Evolutionary conservation across 2,113 vertebrate genomes (phyloP).

Genomic region (Canis aureus): DNA sequence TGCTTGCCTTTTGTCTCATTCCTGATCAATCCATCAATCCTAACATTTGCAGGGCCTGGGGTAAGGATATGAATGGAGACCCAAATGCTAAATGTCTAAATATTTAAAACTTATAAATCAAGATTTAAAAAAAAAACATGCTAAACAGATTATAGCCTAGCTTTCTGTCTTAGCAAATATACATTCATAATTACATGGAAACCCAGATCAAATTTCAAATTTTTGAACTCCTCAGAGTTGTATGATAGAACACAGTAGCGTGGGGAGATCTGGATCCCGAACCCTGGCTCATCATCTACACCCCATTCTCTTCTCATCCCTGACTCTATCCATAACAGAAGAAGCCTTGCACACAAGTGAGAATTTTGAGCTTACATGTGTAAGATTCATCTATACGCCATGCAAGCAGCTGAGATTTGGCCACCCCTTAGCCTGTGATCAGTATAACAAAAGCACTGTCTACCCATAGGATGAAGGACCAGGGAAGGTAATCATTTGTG

Average conservation of each 20-base stretch:
- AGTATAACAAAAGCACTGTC: background rate
- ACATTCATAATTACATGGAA: background rate
- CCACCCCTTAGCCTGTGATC: background rate
- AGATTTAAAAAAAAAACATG: background rate
- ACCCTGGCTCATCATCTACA: background rate
- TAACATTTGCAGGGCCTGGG: background rate
- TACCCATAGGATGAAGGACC: background rate
- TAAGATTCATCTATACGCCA: background rate
- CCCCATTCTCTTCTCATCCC: background rate
- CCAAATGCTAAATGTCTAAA: background rate
- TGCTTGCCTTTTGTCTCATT: background rate
- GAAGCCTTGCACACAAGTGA: background rate
- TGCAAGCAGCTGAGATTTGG: background rate
- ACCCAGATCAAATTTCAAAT: background rate
- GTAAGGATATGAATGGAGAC: background rate
- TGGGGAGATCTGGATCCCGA: background rate
- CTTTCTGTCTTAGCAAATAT: background rate
- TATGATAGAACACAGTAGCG: background rate
- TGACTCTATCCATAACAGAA: background rate
- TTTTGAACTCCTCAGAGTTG: background rate
- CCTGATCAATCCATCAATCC: background rate
- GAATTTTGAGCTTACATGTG: background rate
- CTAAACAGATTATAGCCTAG: background rate
- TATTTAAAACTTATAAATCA: slow-evolving; percentile 21
- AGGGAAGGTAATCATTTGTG: background rate